These are phyloP conservation scores for Acholoe squamosa DNA, from an alignment of 2,888 invertebrate genomes.

Conservation along the genomic window DNA sequence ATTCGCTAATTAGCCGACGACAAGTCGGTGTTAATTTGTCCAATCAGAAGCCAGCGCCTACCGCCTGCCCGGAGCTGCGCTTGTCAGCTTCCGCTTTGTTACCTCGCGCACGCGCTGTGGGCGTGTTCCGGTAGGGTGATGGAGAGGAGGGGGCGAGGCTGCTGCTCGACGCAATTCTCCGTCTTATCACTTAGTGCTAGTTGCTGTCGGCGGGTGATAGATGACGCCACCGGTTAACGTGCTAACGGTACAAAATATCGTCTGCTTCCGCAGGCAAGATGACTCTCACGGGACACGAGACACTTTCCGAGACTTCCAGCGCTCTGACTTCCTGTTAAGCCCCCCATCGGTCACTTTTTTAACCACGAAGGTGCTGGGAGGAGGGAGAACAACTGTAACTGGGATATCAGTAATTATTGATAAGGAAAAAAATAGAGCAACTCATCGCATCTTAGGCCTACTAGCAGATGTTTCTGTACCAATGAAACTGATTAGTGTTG, in stretches of 20 bases:
- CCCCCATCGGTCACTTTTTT: slow-evolving; percentile 48
- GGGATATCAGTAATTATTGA: not conserved
- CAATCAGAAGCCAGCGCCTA: slow-evolving; percentile 27
- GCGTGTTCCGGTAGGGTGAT: slow-evolving; percentile 27
- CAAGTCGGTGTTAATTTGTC: slow-evolving; percentile 63
- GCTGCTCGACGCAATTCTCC: slow-evolving; percentile 29
- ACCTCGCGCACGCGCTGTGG: slow-evolving; percentile 46
- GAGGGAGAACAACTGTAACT: not conserved
- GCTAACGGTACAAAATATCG: slow-evolving; percentile 61
- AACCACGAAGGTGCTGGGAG: not conserved
- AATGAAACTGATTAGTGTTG: not conserved
- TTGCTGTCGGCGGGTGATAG: slow-evolving; percentile 58
- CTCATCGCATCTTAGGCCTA: not conserved
- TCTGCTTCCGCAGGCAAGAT: not conserved
- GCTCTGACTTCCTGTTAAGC: slow-evolving; percentile 47
- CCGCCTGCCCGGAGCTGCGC: slow-evolving; percentile 30
- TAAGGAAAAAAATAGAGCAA: no score
- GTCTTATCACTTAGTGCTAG: slow-evolving; percentile 58
- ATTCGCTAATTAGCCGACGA: slow-evolving; percentile 55
- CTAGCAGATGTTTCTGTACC: not conserved
- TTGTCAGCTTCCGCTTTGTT: slow-evolving; percentile 61
- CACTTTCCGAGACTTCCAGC: slow-evolving; percentile 55
- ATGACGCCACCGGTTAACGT: slow-evolving; percentile 20
- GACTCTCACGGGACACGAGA: slow-evolving; percentile 45
- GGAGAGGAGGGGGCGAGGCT: not conserved